Evolutionary conservation across 2,797 vertebrate species (phyloP).

Genomic region (Miichthys miiuy): DNA sequence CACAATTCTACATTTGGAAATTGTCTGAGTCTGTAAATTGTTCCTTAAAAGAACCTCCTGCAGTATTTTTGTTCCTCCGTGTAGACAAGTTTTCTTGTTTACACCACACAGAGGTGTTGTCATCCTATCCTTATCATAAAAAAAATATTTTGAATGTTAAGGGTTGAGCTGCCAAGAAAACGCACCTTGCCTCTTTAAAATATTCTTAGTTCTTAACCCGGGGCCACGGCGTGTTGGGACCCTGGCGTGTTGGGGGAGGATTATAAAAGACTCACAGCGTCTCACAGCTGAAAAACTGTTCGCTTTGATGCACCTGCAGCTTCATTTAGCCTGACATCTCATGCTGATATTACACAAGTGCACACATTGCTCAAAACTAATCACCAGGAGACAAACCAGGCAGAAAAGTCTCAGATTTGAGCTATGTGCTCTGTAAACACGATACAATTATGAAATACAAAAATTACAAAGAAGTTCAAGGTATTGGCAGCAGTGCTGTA

Average conservation of each 20-base stretch:
- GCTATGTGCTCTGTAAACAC: background rate
- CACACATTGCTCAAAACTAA: slow-evolving; percentile 71
- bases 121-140: too few species aligned
- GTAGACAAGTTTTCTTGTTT: background rate
- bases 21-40: background rate
- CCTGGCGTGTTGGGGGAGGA: background rate
- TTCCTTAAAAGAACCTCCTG: background rate
- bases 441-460: background rate
- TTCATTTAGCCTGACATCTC: slow-evolving; percentile 74
- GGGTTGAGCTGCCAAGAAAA: background rate
- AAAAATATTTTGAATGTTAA: background rate
- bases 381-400: slow-evolving; percentile 36
- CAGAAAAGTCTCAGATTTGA: slow-evolving; percentile 9
- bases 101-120: background rate
- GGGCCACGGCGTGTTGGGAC: too few species aligned
- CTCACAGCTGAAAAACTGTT: slow-evolving; percentile 73
- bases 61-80: background rate
- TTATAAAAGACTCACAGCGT: slow-evolving; percentile 1
- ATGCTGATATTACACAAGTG: slow-evolving; percentile 76
- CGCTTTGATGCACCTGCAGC: slow-evolving; percentile 68
- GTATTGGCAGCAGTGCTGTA: too few species aligned
- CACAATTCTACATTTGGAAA: background rate
- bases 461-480: background rate
- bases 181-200: background rate
- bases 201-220: background rate